Base-by-base conservation (phyloP, 1,140 invertebrate species). In the Holcopasites calliopsidis region DNA sequence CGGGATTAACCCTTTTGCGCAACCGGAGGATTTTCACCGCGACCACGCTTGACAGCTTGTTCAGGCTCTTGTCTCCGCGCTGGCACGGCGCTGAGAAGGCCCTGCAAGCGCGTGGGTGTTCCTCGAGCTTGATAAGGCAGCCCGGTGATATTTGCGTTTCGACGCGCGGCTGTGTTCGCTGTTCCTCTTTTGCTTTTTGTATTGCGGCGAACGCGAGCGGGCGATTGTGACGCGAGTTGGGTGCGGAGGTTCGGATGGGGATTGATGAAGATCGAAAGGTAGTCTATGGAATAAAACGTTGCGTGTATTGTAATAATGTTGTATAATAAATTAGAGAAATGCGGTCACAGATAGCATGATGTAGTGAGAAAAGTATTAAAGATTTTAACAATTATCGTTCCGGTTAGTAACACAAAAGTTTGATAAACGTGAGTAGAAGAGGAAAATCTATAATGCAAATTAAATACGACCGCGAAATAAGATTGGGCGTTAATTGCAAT, bases 31-130 rank as follows among this genome's bases (percentile, higher is more conserved):
- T 65, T 65, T 65, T 31, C 23, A 18, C 38, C n/a, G n/a, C 44
- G 44, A 44, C 62, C 6, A 65, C 62, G 31, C 62, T n/a, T 65
- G 62, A 65, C 62, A 65, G 62, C 60, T 62, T n/a, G 40, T 28
- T 62, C 60, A n/a, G 55, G 10, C 55, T 57, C 35, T 38, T 38
- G 18, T 35, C 28, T 33, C 55, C 31, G 54, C 26, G 18, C 18
- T 16, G 35, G 16, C 35, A 16, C 58, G 5, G 38, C 38, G 38
- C 28, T 42, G 58, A 61, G 23, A n/a, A n/a, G n/a, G n/a, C n/a
- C n/a, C n/a, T n/a, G n/a, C n/a, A n/a, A n/a, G 6, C 21, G 47
- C 64, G 64, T 52, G 33, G 64, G 64, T 38, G 64, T 66, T 35
- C 62, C 31, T 35, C 3, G 11, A 3, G 47, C 47, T 38, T 26